A percentile compares a stretch with the other conserved stretches of the same genome.
phyloP scores from a whole-genome alignment of 2,797 vertebrate species.

The Centropyge bicolor region DNA sequence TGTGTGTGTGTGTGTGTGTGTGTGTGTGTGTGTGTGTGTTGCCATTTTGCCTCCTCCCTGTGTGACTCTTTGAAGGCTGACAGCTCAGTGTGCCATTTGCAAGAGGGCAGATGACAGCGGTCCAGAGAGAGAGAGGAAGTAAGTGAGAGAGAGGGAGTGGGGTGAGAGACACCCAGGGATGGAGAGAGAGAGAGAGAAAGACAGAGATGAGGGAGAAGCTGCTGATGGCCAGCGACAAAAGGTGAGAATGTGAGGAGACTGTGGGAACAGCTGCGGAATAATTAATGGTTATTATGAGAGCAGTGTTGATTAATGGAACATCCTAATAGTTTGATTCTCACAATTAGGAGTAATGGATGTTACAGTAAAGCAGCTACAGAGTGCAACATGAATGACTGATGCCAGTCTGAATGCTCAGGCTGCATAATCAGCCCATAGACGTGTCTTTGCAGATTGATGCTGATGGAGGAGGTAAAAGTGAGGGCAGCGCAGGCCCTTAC shows the following conservation, averaged over 20 bases:
- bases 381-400: constrained; percentile 58
- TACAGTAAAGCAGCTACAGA: constrained; percentile 59
- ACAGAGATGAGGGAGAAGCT: background rate
- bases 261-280: constrained; percentile 41
- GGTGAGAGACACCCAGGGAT: background rate
- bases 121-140: constrained; percentile 37
- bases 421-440: constrained; percentile 54
- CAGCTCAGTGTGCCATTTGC: constrained; percentile 70
- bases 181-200: background rate
- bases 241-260: constrained; percentile 54
- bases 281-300: constrained; percentile 58
- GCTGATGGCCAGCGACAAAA: constrained; percentile 48
- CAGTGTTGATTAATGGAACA: constrained; percentile 66
- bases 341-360: constrained; percentile 72
- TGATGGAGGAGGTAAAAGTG: constrained; percentile 59
- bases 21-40: constrained; percentile 12
- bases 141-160: background rate
- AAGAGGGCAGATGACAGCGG: constrained; percentile 55
- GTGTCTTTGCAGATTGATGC: constrained; percentile 56
- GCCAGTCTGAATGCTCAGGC: constrained; percentile 44
- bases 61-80: constrained; percentile 68
- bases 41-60: constrained; percentile 49
- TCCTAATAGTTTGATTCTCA: constrained; percentile 65
- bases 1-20: background rate
- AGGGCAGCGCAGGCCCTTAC: constrained; percentile 16